These are phyloP conservation scores for Brachionus manjavacas DNA, from an alignment of 1,140 invertebrate genomes.

Conservation along the genomic window DNA sequence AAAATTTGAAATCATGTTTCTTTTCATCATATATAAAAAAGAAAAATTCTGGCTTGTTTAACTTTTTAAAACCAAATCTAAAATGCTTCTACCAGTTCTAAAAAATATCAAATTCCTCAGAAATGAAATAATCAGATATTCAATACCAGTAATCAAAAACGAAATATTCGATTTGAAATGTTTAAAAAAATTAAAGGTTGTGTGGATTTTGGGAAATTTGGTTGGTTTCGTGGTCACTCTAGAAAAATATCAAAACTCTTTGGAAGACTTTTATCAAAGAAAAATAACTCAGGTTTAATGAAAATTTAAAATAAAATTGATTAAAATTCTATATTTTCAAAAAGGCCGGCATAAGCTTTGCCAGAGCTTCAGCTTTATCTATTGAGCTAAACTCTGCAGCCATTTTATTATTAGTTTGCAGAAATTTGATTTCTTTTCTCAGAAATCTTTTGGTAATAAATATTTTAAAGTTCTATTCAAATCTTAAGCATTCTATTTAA, in stretches of 20 bases:
- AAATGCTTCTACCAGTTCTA: neutral
- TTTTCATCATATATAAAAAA: too few species aligned
- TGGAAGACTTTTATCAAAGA: neutral
- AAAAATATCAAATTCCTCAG: neutral
- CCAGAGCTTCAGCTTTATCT: slow-evolving; percentile 52
- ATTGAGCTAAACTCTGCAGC: slow-evolving; percentile 55
- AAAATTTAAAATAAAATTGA: neutral
- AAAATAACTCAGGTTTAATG: neutral
- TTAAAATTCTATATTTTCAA: neutral
- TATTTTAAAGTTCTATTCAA: neutral
- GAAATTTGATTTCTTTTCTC: slow-evolving; percentile 52
- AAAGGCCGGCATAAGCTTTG: slow-evolving; percentile 35
- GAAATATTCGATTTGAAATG: too few species aligned
- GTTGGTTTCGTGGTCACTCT: neutral
- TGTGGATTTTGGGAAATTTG: neutral
- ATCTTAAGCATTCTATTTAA: neutral
- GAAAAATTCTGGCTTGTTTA: too few species aligned
- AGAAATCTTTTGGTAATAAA: slow-evolving; percentile 41
- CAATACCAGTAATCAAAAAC: neutral
- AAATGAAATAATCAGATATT: slow-evolving; percentile 15
- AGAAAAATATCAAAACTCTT: neutral
- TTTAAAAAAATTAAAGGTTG: neutral
- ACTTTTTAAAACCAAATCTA: neutral
- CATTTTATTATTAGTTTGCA: slow-evolving; percentile 53
- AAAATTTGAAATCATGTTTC: too few species aligned